Percentiles rank a stretch among this genome's conserved stretches.
Evolutionary conservation across 2,113 vertebrate genomes (phyloP).

Genomic region (Corythornis vintsioides): DNA sequence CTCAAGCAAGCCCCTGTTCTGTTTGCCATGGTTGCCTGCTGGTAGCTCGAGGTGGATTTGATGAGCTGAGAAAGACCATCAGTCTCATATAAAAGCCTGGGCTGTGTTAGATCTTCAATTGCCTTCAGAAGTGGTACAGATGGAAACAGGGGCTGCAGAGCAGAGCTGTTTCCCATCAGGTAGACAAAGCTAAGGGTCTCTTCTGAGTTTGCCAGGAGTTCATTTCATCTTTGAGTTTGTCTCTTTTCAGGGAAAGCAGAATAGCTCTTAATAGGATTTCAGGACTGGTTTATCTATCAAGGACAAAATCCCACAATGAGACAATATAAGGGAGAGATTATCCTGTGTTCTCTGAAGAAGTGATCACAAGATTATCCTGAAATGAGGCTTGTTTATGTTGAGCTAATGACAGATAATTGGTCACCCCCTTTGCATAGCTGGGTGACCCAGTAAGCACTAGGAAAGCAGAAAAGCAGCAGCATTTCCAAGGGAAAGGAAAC

Average conservation of each 20-base stretch:
- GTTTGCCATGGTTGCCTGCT: background rate
- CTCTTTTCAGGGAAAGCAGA: background rate
- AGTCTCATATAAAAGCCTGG: background rate
- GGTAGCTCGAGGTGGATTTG: background rate
- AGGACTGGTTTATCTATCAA: background rate
- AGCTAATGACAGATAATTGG: slow-evolving; percentile 46
- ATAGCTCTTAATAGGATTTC: slow-evolving; percentile 45
- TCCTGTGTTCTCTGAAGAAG: background rate
- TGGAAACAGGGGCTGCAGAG: background rate
- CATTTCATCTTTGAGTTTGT: background rate
- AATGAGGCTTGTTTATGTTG: background rate
- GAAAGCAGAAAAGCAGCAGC: slow-evolving; percentile 3
- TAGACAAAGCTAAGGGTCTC: background rate
- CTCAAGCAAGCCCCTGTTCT: background rate
- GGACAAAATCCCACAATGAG: slow-evolving; percentile 18
- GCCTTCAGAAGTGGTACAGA: background rate
- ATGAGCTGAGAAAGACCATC: background rate
- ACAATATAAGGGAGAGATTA: slow-evolving; percentile 6
- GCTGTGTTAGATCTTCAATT: background rate
- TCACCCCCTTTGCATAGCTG: background rate
- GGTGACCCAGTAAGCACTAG: background rate
- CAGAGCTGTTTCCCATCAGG: background rate
- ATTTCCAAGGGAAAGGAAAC: slow-evolving; percentile 17
- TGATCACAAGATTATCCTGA: slow-evolving; percentile 22
- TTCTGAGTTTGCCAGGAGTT: background rate